Evolutionary conservation across 2,113 vertebrate species (phyloP).

Genomic region (Oncorhynchus clarkii): DNA sequence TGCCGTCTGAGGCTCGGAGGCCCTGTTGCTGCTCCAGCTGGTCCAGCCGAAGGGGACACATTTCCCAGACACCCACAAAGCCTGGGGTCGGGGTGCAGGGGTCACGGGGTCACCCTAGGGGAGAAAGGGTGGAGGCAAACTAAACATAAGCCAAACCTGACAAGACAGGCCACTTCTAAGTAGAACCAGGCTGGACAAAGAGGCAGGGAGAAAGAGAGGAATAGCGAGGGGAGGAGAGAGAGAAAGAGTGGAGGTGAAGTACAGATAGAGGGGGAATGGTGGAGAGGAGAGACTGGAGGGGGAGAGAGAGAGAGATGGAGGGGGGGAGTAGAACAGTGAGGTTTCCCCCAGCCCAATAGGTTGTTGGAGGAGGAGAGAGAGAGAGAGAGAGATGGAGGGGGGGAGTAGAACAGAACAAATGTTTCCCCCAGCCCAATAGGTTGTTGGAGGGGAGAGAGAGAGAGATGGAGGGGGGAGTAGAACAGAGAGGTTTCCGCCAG

Average conservation of each 20-base stretch:
- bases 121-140: not conserved
- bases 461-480: not conserved
- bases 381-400: constrained; percentile 6
- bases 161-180: constrained; percentile 42
- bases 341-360: too few species aligned
- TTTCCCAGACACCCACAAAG: constrained; percentile 65
- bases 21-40: constrained; percentile 51
- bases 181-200: constrained; percentile 22
- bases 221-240: not conserved
- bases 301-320: not conserved
- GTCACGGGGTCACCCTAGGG: constrained; percentile 42
- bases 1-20: not conserved
- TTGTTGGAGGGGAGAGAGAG: not conserved
- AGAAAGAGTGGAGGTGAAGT: not conserved
- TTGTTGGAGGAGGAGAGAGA: not conserved
- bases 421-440: too few species aligned
- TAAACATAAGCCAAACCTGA: constrained; percentile 10
- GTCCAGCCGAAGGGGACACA: constrained; percentile 55
- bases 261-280: not conserved
- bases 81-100: constrained; percentile 32
- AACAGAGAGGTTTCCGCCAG: not conserved
- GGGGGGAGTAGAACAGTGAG: not conserved
- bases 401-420: too few species aligned
- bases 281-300: not conserved
- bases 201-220: not conserved